Conservation (phyloP, 1,140 invertebrate species). For the Trigoniulus corallinus region DNA sequence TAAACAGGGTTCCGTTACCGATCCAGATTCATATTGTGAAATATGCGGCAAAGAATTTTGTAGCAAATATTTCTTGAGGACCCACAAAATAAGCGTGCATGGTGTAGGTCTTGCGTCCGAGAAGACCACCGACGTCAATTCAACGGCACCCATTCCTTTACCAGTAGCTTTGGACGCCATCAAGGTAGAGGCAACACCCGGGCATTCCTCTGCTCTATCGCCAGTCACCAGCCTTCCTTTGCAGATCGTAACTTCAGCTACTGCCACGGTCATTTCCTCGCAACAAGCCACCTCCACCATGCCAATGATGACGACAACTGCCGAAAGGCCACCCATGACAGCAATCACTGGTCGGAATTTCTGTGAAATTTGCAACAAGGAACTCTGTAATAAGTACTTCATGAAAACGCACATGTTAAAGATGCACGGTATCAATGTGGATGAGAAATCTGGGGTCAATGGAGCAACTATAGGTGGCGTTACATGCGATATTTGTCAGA, state of each 20-base stretch:
- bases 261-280: not conserved
- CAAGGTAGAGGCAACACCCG: not conserved
- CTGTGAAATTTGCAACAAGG: constrained; percentile 99
- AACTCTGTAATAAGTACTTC: constrained; percentile 98
- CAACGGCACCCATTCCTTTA: constrained; percentile 9
- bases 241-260: not conserved
- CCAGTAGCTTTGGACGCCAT: not conserved
- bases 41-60: constrained; percentile 44
- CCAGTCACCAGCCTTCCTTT: not conserved
- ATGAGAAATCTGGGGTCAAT: constrained; percentile 34
- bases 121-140: constrained; percentile 22
- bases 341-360: constrained; percentile 50
- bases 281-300: constrained; percentile 4
- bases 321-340: constrained; percentile 27
- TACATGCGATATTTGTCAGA: constrained; percentile 91
- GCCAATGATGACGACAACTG: constrained; percentile 5
- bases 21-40: constrained; percentile 32
- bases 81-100: constrained; percentile 38
- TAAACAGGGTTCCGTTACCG: constrained; percentile 5
- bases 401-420: constrained; percentile 99
- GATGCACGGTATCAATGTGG: constrained; percentile 95
- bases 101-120: constrained; percentile 15
- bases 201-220: constrained; percentile 5
- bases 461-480: constrained; percentile 79
- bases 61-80: constrained; percentile 36